Evolutionary conservation across 2,113 vertebrate genomes (phyloP).

Genomic region (Malaclemys terrapin): DNA sequence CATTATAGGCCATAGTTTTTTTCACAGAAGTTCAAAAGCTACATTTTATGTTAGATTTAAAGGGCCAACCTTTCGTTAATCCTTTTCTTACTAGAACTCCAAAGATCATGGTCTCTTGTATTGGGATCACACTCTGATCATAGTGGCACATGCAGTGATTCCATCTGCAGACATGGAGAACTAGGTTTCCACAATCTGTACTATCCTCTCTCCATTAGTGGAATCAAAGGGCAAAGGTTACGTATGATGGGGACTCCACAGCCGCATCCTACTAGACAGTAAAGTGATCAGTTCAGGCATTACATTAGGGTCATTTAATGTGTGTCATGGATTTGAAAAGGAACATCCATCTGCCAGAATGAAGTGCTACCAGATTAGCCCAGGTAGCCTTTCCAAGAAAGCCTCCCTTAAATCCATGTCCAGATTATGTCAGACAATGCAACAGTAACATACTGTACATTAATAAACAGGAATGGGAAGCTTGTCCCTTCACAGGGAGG

Average conservation of each 20-base stretch:
- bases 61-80: background rate
- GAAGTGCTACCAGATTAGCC: background rate
- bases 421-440: background rate
- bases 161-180: background rate
- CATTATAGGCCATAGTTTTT: background rate
- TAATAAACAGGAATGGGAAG: background rate
- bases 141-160: background rate
- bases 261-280: background rate
- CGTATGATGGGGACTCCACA: background rate
- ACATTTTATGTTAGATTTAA: background rate
- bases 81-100: background rate
- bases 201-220: background rate
- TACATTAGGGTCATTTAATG: background rate
- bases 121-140: background rate
- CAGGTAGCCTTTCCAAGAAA: background rate
- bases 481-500: background rate
- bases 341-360: background rate
- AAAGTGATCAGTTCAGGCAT: background rate
- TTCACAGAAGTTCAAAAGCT: background rate
- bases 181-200: background rate
- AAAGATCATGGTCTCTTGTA: background rate
- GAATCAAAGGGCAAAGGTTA: background rate
- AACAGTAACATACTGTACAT: background rate
- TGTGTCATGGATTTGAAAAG: background rate
- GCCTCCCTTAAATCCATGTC: background rate